Base-by-base conservation (phyloP, 2,113 vertebrate genomes). In the Dicerorhinus sumatrensis region DNA sequence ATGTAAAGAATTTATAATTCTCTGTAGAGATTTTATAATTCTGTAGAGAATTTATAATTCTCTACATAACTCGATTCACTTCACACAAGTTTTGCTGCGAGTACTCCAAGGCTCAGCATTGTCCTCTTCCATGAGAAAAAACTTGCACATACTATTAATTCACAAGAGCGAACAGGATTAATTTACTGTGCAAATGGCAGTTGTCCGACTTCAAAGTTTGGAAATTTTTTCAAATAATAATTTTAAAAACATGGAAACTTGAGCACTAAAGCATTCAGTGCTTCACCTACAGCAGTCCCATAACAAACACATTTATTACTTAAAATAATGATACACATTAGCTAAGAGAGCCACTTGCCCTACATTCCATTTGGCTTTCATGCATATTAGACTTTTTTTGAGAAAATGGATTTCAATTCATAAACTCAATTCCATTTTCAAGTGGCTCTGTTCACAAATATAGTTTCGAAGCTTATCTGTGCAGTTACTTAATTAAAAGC, bases 351-450 rank as follows among this genome's bases (percentile, higher is more conserved):
- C 60, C 20, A 13, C 36, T 48, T 31, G 23, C 8, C 42, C n/a
- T 33, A 1, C 29, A 3, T 56, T 67, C 33, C 36, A 14, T 48
- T 79, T 77, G 54, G 3, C 73, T 91, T 85, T 39, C 23, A 54
- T 25, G 23, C 42, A 29, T 42, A 4, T 58, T 90, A n/a, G 27
- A 12, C 42, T 62, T 87, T 83, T 72, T 87, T 56, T 17, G 5
- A 80, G 56, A 70, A 25, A 75, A 56, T 86, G 20, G 17, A 79
- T 82, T 93, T 91, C 82, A 79, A 39, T 86, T 91, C 48, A 67
- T 16, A 70, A 95, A 56, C 8, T 81, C 33, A 27, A 18, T 56
- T 88, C 70, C 60, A 1, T 94, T 60, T 96, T 91, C 86, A 93
- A 83, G 69, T 48, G 39, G 6, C 16, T 94, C 0, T 36, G 54